Base-by-base conservation (phyloP, 2,113 vertebrate species). In the Sinosuthora webbiana region DNA sequence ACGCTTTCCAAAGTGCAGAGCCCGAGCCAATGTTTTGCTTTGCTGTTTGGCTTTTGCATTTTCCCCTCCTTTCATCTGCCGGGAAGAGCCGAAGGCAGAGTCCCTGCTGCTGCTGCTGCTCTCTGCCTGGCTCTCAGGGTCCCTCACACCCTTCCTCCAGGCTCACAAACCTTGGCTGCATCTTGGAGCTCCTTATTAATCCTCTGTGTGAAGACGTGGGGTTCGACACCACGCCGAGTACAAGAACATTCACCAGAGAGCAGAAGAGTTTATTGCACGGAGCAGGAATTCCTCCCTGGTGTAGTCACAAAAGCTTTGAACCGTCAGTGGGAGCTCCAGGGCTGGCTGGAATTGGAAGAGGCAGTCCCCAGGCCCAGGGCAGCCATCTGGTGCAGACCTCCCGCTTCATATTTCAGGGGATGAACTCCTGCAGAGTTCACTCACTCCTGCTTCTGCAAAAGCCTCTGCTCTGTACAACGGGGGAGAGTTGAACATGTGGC, bases 381-480 rank as follows among this genome's bases (percentile, higher is more conserved):
- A 95, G 79, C 94, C 96, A 94, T 97, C 94, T 94, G 95, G 90
- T 78, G 82, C 71, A 35, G 94, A 42, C 75, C 87, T 93, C 90
- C 78, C 39, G 85, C 53, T 77, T 97, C 94, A 53, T 62, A 57
- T 97, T 96, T 92, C 96, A 95, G 89, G 86, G 86, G 89, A 69
- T 94, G 94, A 96, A 94, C 91, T 96, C 91, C 91, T 67, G 80
- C 80, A 28, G 93, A 78, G 94, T 95, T 96, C 89, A 74, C 91
- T 94, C 62, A 33, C 13, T 0, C 77, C 92, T 84, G 93, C 83
- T 64, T 62, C 90, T 71, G 53, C 74, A 52, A 62, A 73, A 94
- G 57, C 70, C 67, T 77, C 85, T 9, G 6, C 74, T 83, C 83
- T 16, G 82, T 82, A 49, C 88, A 73, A 33, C 4, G 10, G 70